Evolutionary conservation across 2,797 vertebrate genomes (phyloP).

Genomic region (Gastrophryne carolinensis): DNA sequence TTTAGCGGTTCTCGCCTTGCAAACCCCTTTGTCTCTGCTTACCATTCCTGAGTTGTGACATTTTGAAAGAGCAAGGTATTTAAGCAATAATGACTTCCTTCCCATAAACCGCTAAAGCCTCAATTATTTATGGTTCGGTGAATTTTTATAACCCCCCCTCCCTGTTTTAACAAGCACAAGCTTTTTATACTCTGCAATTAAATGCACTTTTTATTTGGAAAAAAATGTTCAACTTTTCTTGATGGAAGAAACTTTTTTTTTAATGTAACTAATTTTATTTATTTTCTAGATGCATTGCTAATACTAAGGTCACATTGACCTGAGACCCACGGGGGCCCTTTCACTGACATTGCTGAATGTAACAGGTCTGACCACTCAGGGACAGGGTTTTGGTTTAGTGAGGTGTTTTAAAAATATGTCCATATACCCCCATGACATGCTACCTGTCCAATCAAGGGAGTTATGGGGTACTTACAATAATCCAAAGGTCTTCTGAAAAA

Average conservation of each 20-base stretch:
- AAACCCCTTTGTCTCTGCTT: slow-evolving; percentile 46
- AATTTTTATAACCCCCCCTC: slow-evolving; percentile 51
- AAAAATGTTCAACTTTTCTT: slow-evolving; percentile 4
- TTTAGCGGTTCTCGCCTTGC: slow-evolving; percentile 24
- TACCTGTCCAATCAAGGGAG: too few species aligned
- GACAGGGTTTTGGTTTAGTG: too few species aligned
- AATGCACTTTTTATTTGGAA: slow-evolving; percentile 42
- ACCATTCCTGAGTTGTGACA: slow-evolving; percentile 51
- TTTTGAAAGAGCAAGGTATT: slow-evolving; percentile 53
- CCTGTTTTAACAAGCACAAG: slow-evolving; percentile 33
- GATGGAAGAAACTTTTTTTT: slow-evolving; percentile 5
- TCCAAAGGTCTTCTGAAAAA: too few species aligned
- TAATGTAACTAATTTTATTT: slow-evolving; percentile 15
- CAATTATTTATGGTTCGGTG: slow-evolving; percentile 52
- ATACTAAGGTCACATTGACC: too few species aligned
- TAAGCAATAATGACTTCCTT: slow-evolving; percentile 52
- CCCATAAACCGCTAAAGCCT: slow-evolving; percentile 50
- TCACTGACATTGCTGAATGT: too few species aligned
- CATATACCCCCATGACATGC: too few species aligned
- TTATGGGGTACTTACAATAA: too few species aligned
- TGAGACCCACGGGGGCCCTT: too few species aligned
- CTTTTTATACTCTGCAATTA: slow-evolving; percentile 39
- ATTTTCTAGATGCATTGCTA: too few species aligned
- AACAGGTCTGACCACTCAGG: too few species aligned
- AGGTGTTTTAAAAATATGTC: too few species aligned